Percentiles rank a stretch among this genome's conserved stretches.
phyloP scores from a whole-genome alignment of 1,140 invertebrate genomes.

The Drosophila ficusphila region DNA sequence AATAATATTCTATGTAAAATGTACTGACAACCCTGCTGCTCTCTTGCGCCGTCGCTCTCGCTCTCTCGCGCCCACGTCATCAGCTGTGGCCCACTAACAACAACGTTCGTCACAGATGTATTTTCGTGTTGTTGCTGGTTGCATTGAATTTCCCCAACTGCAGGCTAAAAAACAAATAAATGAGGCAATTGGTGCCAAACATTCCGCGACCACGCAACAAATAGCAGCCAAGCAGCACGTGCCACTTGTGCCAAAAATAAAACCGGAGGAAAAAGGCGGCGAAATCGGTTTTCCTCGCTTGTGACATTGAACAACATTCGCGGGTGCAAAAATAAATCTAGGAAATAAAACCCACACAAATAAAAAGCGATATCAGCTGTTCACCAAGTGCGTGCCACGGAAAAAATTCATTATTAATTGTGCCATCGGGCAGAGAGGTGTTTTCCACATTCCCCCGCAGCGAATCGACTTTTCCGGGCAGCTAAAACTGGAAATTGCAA shows the following conservation, averaged over 20 bases:
- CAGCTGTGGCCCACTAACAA: conserved; percentile 58
- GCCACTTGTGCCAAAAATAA: conserved; percentile 41
- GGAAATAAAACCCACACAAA: conserved; percentile 42
- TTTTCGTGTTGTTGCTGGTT: conserved; percentile 52
- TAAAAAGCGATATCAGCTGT: conserved; percentile 62
- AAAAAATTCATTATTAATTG: conserved; percentile 62
- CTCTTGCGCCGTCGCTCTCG: conserved; percentile 56
- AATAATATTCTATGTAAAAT: too few relatives aligned
- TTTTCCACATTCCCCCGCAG: conserved; percentile 34
- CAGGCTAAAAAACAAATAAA: conserved; percentile 34
- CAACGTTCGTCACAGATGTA: conserved; percentile 33
- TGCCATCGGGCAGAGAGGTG: conserved; percentile 26
- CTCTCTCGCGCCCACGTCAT: conserved; percentile 55
- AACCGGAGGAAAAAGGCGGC: conserved; percentile 7
- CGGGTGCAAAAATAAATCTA: conserved; percentile 72
- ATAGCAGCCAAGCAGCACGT: conserved; percentile 50
- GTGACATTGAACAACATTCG: conserved; percentile 77
- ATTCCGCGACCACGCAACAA: conserved; percentile 29
- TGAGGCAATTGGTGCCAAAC: conserved; percentile 19
- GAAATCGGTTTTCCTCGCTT: too few relatives aligned
- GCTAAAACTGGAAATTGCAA: conserved; percentile 34
- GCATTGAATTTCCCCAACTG: conserved; percentile 32
- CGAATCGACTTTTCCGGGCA: conserved; percentile 20
- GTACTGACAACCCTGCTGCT: conserved; percentile 45
- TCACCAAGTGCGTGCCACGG: conserved; percentile 47